Evolutionary conservation across 2,797 vertebrate genomes (phyloP).

Genomic region (Smutsia temminckii): DNA sequence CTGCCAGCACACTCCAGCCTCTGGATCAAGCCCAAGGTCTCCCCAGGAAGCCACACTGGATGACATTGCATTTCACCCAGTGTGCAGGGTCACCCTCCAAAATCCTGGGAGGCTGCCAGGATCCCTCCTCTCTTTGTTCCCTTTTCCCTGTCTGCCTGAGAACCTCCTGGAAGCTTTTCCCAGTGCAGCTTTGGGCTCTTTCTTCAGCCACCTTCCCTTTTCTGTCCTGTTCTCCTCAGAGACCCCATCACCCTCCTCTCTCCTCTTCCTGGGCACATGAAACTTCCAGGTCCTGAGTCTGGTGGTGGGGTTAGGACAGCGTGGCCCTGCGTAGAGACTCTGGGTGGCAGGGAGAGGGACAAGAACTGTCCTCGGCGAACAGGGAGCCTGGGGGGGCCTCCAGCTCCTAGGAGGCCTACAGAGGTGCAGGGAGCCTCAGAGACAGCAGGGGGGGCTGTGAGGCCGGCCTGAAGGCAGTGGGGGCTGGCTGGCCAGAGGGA

Average conservation of each 20-base stretch:
- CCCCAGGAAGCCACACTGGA: accelerated
- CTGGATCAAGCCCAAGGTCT: not conserved
- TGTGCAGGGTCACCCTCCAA: not conserved
- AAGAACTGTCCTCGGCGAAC: accelerated
- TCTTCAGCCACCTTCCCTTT: not conserved
- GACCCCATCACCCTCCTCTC: accelerated
- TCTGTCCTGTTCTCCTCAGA: not conserved
- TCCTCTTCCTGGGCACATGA: not conserved
- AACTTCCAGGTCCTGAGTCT: not conserved
- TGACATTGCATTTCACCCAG: not conserved
- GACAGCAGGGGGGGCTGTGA: slow-evolving; percentile 74
- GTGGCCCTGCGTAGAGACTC: too few species aligned
- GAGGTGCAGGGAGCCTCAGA: slow-evolving; percentile 65
- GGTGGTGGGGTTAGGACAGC: accelerated
- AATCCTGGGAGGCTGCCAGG: accelerated
- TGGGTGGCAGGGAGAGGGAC: accelerated
- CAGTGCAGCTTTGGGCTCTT: not conserved
- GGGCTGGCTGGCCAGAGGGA: not conserved
- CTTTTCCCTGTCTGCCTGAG: not conserved
- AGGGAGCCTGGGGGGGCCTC: not conserved
- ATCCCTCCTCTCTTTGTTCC: accelerated
- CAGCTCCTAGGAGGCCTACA: not conserved
- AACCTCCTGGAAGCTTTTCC: not conserved
- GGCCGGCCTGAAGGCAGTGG: slow-evolving; percentile 30
- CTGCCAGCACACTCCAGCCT: not conserved